A percentile compares a stretch with the other conserved stretches of the same genome.
Conservation (phyloP, 2,888 invertebrate genomes). For the Aporophyla lueneburgensis region DNA sequence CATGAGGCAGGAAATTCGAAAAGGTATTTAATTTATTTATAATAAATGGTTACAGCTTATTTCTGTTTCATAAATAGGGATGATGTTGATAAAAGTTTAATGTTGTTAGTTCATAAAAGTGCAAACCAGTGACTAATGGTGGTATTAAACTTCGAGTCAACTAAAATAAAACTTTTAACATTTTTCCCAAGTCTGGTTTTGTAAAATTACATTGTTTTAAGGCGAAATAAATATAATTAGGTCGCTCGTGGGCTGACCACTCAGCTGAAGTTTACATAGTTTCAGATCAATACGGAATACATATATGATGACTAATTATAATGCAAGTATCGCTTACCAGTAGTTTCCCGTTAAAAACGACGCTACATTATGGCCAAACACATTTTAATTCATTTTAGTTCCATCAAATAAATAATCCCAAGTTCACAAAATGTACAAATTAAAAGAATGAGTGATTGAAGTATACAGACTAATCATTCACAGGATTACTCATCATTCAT, state of each 20-base stretch:
- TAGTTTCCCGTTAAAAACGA: slow-evolving; percentile 36
- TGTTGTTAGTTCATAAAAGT: not conserved
- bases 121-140: not conserved
- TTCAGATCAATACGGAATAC: slow-evolving; percentile 28
- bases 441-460: slow-evolving; percentile 40
- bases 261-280: slow-evolving; percentile 49
- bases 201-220: not conserved
- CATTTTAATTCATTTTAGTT: slow-evolving; percentile 59
- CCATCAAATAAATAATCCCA: slow-evolving; percentile 25
- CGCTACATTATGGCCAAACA: slow-evolving; percentile 28
- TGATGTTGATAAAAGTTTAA: not conserved
- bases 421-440: slow-evolving; percentile 54
- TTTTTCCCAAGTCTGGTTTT: not conserved
- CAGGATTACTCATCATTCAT: slow-evolving; percentile 65
- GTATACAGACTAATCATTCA: slow-evolving; percentile 31
- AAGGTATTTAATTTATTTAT: not conserved
- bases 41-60: too few species aligned
- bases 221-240: slow-evolving; percentile 55
- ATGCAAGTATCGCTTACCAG: slow-evolving; percentile 64
- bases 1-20: not conserved
- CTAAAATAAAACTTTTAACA: not conserved
- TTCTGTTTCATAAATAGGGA: not conserved
- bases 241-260: slow-evolving; percentile 60
- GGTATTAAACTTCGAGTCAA: not conserved
- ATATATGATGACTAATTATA: not conserved